Base-by-base conservation (phyloP, 2,888 invertebrate species). In the Polymixis lichenea region DNA sequence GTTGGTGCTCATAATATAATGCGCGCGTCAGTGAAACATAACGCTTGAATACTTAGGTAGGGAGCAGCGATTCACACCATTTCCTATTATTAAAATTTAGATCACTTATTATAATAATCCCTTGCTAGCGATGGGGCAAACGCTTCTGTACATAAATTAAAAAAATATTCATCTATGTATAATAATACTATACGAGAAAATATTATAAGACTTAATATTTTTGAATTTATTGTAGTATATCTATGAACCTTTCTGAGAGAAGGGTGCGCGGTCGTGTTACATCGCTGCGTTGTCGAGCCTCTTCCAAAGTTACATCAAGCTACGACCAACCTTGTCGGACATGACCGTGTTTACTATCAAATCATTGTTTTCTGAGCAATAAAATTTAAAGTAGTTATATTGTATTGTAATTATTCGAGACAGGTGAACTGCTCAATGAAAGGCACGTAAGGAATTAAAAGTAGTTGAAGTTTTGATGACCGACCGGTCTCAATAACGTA, bases 371-470 rank as follows among this genome's bases (percentile, higher is more conserved):
- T 91, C 91, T 88, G 89, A 93, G 93, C 92, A 93, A 87, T 88
- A 88, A 93, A 93, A 91, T 84, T 86, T 86, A 88, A 89, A 87
- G 90, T 92, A 89, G 90, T 90, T 68, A 55, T 86, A 90, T 88
- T 90, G 85, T 90, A 89, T 90, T 89, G 82, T 90, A 90, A 86
- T 85, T 87, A 88, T 85, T 84, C 87, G 88, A 92, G 93, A 92
- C 93, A 93, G 93, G 89, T 90, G 88, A 91, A 91, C 94, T 94
- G 95, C 95, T 94, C 95, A 94, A 92, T 86, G 87, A 86, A 92
- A 93, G 91, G 96, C 96, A 96, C 95, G 92, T 93, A 92, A 95
- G 96, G 96, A 96, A 96, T 96, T 96, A 93, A 95, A 91, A 80
- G 95, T 95, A 95, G 95, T 90, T 85, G 87, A 87, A 88, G 90